A percentile compares a stretch with the other conserved stretches of the same genome.
Conservation (phyloP, 2,113 vertebrate species). For the Rhinichthys klamathensis region DNA sequence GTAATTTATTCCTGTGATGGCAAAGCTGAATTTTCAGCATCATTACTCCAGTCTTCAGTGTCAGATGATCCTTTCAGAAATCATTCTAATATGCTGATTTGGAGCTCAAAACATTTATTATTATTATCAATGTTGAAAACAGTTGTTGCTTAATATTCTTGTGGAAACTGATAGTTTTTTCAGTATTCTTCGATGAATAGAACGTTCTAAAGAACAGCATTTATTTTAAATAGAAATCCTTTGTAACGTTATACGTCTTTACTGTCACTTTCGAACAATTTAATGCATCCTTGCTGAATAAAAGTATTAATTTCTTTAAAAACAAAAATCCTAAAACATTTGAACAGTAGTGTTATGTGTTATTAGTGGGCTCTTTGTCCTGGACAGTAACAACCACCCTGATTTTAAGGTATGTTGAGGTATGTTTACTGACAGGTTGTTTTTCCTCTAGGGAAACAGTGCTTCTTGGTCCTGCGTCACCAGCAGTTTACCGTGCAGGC, state of each 20-base stretch:
- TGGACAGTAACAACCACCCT: background rate
- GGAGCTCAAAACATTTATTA: too few species aligned
- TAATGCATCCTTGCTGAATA: background rate
- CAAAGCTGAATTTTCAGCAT: too few species aligned
- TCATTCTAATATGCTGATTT: background rate
- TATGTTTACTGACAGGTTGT: background rate
- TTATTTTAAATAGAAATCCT: background rate
- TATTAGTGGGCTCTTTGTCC: background rate
- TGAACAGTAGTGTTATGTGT: background rate
- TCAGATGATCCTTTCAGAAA: background rate
- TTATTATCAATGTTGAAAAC: background rate
- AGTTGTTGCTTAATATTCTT: background rate
- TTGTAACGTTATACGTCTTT: background rate
- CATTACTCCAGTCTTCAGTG: background rate
- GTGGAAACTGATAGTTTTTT: background rate
- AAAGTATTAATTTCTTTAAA: background rate
- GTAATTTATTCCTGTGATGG: too few species aligned
- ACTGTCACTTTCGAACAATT: background rate
- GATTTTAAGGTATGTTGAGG: background rate
- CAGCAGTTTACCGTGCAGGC: slow-evolving; percentile 98
- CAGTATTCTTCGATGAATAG: background rate
- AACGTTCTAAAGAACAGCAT: background rate
- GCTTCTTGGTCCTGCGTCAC: slow-evolving; percentile 96
- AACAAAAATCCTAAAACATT: background rate
- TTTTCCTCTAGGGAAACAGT: slow-evolving; percentile 89